Conservation (phyloP, 2,888 invertebrate species). For the Malachius bipustulatus region DNA sequence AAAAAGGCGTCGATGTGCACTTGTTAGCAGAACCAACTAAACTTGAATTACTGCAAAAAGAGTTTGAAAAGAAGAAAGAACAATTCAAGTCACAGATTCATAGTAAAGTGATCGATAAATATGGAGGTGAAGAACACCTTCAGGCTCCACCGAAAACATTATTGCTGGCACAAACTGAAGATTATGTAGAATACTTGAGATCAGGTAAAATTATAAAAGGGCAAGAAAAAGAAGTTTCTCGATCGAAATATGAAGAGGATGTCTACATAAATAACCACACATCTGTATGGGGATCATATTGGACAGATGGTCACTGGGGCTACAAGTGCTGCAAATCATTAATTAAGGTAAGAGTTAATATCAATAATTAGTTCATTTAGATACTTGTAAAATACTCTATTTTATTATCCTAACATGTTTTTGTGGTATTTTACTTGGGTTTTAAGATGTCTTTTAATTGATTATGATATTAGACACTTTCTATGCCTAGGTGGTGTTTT, state of each 20-base stretch:
- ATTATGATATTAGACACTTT: too few relatives aligned
- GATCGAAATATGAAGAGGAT: conserved; percentile 91
- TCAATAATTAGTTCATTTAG: too few relatives aligned
- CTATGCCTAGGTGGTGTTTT: too few relatives aligned
- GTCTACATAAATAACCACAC: conserved; percentile 86
- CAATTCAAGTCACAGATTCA: conserved; percentile 79
- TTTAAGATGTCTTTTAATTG: too few relatives aligned
- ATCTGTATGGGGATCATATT: conserved; percentile 92
- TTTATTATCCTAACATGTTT: too few relatives aligned
- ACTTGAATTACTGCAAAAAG: conserved; percentile 77
- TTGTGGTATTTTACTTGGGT: too few relatives aligned
- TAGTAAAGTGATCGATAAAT: conserved; percentile 76
- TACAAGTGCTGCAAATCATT: conserved; percentile 91
- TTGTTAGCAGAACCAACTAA: conserved; percentile 96
- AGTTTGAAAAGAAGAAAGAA: conserved; percentile 82
- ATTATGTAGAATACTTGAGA: conserved; percentile 90
- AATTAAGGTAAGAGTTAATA: conserved; percentile 47
- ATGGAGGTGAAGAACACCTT: conserved; percentile 90
- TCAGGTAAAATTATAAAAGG: conserved; percentile 81
- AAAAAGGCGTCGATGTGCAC: conserved; percentile 87
- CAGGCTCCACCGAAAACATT: conserved; percentile 80
- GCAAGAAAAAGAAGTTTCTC: conserved; percentile 74
- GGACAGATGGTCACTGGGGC: conserved; percentile 90
- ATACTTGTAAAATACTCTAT: not conserved
- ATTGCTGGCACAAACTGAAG: conserved; percentile 86